A percentile compares a stretch with the other conserved stretches of the same genome.
phyloP scores from a whole-genome alignment of 2,797 vertebrate species.

The Enteromius afrohamiltoni region DNA sequence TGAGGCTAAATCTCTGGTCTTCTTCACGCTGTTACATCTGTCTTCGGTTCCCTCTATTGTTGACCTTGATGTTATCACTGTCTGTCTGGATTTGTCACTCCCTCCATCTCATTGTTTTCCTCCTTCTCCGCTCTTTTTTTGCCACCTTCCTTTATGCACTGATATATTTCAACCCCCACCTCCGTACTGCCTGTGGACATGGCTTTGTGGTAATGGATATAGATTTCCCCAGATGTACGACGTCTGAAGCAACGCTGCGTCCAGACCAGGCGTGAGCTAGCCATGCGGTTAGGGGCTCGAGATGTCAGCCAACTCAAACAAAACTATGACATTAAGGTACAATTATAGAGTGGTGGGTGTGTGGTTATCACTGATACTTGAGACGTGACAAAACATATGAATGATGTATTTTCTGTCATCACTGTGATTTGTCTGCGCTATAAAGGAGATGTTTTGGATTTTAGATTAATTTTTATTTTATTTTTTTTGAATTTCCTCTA shows the following conservation, averaged over 20 bases:
- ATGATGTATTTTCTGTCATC: neutral
- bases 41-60: slow-evolving; percentile 31
- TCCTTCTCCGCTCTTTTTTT: slow-evolving; percentile 43
- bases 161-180: slow-evolving; percentile 32
- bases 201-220: slow-evolving; percentile 64
- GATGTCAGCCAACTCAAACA: slow-evolving; percentile 86
- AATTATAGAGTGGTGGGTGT: slow-evolving; percentile 18
- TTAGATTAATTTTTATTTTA: neutral
- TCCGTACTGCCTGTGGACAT: slow-evolving; percentile 58
- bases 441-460: neutral
- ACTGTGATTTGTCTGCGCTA: neutral
- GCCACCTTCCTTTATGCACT: slow-evolving; percentile 33
- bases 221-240: slow-evolving; percentile 87
- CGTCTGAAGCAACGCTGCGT: slow-evolving; percentile 86
- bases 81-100: slow-evolving; percentile 41
- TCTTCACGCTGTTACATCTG: slow-evolving; percentile 23
- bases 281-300: slow-evolving; percentile 81
- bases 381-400: slow-evolving; percentile 17
- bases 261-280: slow-evolving; percentile 86
- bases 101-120: slow-evolving; percentile 40
- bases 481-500: neutral
- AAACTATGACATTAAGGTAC: slow-evolving; percentile 89
- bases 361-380: slow-evolving; percentile 7
- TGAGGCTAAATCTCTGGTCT: slow-evolving; percentile 16
- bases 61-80: slow-evolving; percentile 45